phyloP scores from a whole-genome alignment of 2,797 vertebrate species.

The Anguilla pacifica region DNA sequence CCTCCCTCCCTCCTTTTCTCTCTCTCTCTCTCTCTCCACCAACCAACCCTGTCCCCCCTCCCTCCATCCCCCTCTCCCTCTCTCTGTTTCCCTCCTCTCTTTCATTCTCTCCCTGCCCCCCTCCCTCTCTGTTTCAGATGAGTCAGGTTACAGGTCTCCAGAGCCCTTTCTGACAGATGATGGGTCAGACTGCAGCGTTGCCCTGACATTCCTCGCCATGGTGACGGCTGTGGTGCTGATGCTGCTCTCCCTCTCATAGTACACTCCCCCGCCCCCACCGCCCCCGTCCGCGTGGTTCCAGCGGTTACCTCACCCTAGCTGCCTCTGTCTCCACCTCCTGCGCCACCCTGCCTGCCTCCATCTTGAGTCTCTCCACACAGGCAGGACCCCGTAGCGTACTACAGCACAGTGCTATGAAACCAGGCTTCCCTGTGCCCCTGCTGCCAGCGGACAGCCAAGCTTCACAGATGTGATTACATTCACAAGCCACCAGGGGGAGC shows the following conservation, averaged over 20 bases:
- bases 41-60: too few relatives aligned
- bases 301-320: not conserved
- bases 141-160: conserved; percentile 90
- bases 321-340: conserved; percentile 52
- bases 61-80: not conserved
- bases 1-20: not conserved
- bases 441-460: too few relatives aligned
- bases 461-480: not conserved
- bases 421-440: not conserved
- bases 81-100: not conserved
- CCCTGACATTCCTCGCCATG: conserved; percentile 49
- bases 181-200: conserved; percentile 71
- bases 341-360: not conserved
- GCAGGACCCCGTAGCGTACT: not conserved
- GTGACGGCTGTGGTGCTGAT: conserved; percentile 60
- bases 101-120: conserved; percentile 34
- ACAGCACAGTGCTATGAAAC: not conserved
- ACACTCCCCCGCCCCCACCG: conserved; percentile 27
- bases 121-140: conserved; percentile 74
- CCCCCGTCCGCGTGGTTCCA: not conserved
- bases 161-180: conserved; percentile 96
- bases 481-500: not conserved
- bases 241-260: conserved; percentile 65
- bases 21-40: not conserved
- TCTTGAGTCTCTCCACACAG: not conserved